phyloP scores from a whole-genome alignment of 1,140 invertebrate genomes.

The Pygmarrhopalites habei region DNA sequence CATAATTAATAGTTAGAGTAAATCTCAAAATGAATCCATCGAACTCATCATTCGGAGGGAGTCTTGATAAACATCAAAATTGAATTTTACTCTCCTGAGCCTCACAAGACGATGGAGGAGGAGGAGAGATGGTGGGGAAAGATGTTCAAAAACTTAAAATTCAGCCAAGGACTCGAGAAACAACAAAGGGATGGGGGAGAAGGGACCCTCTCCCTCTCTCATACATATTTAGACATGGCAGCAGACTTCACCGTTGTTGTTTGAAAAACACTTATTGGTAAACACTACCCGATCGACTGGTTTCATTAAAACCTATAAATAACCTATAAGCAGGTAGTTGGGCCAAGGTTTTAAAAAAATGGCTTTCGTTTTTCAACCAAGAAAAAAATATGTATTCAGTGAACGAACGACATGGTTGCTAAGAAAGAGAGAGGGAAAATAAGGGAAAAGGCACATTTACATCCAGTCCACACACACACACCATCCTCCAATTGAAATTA shows the following conservation, averaged over 20 bases:
- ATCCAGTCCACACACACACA: not conserved
- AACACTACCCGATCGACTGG: too few species aligned
- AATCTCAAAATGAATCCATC: not conserved
- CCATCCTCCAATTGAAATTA: constrained; percentile 6
- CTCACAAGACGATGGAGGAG: constrained; percentile 2
- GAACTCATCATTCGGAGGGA: constrained; percentile 3
- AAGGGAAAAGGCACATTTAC: not conserved
- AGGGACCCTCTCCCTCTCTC: too few species aligned
- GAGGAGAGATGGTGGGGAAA: not conserved
- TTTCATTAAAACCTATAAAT: not conserved
- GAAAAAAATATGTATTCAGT: not conserved
- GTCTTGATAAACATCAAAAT: constrained; percentile 11
- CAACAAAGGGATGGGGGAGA: too few species aligned
- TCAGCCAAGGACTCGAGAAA: not conserved
- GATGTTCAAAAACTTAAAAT: not conserved
- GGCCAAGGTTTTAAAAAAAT: not conserved
- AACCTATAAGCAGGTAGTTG: constrained; percentile 7
- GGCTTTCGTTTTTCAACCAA: not conserved
- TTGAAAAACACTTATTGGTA: too few species aligned
- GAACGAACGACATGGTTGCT: not conserved
- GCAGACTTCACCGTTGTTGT: too few species aligned
- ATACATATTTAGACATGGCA: too few species aligned
- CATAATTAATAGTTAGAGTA: constrained; percentile 16
- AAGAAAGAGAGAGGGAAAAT: not conserved
- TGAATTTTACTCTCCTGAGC: constrained; percentile 9